These are phyloP conservation scores for Saimiri boliviensis DNA, from an alignment of 2,113 vertebrate species.

Conservation along the genomic window DNA sequence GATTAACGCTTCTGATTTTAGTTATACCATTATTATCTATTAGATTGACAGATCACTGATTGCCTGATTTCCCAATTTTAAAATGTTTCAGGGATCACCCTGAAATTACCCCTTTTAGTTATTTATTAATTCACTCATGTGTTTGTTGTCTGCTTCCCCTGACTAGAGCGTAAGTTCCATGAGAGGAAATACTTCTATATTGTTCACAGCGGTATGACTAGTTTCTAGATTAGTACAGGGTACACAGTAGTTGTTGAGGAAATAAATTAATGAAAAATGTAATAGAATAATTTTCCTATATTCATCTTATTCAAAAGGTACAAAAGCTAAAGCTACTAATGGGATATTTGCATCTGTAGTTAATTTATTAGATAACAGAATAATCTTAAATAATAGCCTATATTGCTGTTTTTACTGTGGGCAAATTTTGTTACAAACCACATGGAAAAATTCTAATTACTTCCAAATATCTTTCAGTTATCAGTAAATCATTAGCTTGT, in stretches of 20 bases:
- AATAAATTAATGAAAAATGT: background rate
- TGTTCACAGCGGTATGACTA: background rate
- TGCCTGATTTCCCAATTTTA: background rate
- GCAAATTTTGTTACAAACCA: background rate
- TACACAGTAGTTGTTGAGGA: background rate
- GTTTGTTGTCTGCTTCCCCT: background rate
- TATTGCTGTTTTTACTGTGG: background rate
- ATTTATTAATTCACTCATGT: background rate
- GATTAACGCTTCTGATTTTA: background rate
- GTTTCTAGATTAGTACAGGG: background rate
- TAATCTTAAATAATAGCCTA: background rate
- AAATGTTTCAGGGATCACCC: background rate
- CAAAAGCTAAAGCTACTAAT: background rate
- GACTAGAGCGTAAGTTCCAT: background rate
- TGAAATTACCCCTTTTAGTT: background rate
- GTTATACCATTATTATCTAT: background rate
- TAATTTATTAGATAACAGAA: background rate
- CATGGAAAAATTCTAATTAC: background rate
- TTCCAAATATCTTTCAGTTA: conserved; percentile 21
- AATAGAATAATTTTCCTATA: background rate
- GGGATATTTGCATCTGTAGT: background rate
- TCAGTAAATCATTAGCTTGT: conserved; percentile 18
- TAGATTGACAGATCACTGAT: background rate
- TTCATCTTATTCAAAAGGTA: background rate
- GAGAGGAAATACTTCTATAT: background rate